Conservation (phyloP, 2,113 vertebrate genomes). For the Raja brachyura region DNA sequence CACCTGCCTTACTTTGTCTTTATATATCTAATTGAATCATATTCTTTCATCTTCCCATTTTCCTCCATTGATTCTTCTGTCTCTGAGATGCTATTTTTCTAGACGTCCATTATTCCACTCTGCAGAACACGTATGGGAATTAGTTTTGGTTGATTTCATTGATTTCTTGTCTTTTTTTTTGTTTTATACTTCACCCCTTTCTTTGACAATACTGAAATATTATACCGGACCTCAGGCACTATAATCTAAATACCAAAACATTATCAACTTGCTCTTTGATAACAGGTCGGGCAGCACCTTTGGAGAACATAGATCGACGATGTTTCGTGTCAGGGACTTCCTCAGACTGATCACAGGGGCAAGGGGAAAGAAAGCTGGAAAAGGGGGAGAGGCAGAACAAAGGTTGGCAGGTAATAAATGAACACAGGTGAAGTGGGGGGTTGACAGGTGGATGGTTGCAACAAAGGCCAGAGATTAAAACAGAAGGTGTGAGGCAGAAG, state of each 20-base stretch:
- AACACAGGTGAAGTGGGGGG: too few species aligned
- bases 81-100: neutral
- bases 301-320: too few species aligned
- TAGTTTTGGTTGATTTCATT: neutral
- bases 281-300: too few species aligned
- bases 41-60: neutral
- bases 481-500: too few species aligned
- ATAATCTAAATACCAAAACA: neutral
- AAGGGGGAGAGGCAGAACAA: too few species aligned
- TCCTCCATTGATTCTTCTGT: neutral
- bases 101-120: neutral
- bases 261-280: neutral
- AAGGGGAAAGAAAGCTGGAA: too few species aligned
- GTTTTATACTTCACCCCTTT: neutral
- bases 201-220: neutral
- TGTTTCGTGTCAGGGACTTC: too few species aligned
- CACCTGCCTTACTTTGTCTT: neutral
- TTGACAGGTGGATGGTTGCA: too few species aligned
- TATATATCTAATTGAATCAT: neutral
- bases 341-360: too few species aligned
- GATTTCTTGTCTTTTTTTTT: neutral
- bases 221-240: neutral
- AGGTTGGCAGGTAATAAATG: too few species aligned
- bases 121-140: too few species aligned
- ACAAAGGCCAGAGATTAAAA: too few species aligned